Base-by-base conservation (phyloP, 2,113 vertebrate species). In the Anas platyrhynchos region DNA sequence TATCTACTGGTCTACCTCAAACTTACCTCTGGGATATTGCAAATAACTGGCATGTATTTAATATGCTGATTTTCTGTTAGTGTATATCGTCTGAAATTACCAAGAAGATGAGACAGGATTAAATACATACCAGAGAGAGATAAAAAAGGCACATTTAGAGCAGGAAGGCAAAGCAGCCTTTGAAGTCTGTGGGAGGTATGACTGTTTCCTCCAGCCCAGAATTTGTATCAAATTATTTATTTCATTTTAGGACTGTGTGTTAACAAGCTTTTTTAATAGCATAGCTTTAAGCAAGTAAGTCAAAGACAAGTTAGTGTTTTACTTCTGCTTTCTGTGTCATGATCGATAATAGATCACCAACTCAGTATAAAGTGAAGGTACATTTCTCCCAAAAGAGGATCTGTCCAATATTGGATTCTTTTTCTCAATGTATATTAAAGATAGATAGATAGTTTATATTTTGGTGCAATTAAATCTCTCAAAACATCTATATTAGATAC, bases 151-250 rank as follows among this genome's bases (percentile, higher is more conserved):
- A 36, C 0, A 23, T 74, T 79, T 97, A 48, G 38, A 56, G 63
- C 50, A 85, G 68, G 32, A 71, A 77, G 6, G 7, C 0, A 1
- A 73, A 77, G 55, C 59, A 88, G 76, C 68, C 91, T 95, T 95
- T 96, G 85, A 96, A 93, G 88, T 86, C 95, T 54, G 88, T 96
- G 76, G 95, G 93, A 91, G 87, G 83, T 61, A 65, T 46, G 73
- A 26, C 83, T 88, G 80, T 86, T 90, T 75, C 86, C 88, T 90
- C 48, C 77, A 94, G 90, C 91, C 93, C 61, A 10, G 58, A 66
- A 86, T 96, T 96, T 90, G 65, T 74, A 71, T 91, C 85, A 83
- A 41, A 56, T 78, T 63, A 86, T 54, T 95, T 83, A 88, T 83
- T 85, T 80, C 13, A 46, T 90, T 88, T 86, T 79, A 83, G 55